A percentile compares a stretch with the other conserved stretches of the same genome.
Conservation (phyloP, 2,113 vertebrate genomes). For the Ondatra zibethicus region DNA sequence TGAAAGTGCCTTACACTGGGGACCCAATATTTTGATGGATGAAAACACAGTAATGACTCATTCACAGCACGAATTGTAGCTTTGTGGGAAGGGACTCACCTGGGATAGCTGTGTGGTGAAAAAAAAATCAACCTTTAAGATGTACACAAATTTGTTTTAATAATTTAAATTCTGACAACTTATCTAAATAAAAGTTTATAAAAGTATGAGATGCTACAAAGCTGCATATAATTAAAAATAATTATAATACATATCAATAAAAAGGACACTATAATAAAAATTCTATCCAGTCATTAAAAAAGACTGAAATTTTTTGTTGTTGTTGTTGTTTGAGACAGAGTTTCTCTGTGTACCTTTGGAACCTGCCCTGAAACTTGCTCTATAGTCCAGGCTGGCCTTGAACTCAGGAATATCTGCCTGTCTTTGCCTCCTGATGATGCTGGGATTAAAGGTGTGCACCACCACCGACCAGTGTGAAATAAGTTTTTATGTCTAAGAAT, state of each 20-base stretch:
- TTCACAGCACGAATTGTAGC: not conserved
- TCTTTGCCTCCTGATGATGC: too few relatives aligned
- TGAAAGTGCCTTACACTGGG: not conserved
- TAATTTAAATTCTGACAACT: constrained; percentile 2
- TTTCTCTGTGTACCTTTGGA: too few relatives aligned
- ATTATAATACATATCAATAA: not conserved
- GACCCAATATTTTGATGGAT: not conserved
- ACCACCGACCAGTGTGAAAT: not conserved
- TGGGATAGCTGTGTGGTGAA: not conserved
- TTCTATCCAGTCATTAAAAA: not conserved
- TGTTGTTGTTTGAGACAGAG: too few relatives aligned
- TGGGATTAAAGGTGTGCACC: too few relatives aligned
- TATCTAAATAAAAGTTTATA: not conserved
- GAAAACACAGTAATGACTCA: not conserved
- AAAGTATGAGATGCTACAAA: not conserved
- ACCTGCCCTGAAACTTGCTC: too few relatives aligned
- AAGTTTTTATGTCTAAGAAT: not conserved
- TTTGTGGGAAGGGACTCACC: not conserved
- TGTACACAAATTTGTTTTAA: not conserved
- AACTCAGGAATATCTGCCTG: too few relatives aligned
- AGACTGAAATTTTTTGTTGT: not conserved
- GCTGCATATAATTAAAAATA: not conserved
- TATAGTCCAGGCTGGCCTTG: too few relatives aligned
- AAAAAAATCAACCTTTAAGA: not conserved
- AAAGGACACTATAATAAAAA: constrained; percentile 9